Percentiles rank a stretch among this genome's conserved stretches.
Evolutionary conservation across 2,113 vertebrate species (phyloP).

Genomic region (Spilogale gracilis): DNA sequence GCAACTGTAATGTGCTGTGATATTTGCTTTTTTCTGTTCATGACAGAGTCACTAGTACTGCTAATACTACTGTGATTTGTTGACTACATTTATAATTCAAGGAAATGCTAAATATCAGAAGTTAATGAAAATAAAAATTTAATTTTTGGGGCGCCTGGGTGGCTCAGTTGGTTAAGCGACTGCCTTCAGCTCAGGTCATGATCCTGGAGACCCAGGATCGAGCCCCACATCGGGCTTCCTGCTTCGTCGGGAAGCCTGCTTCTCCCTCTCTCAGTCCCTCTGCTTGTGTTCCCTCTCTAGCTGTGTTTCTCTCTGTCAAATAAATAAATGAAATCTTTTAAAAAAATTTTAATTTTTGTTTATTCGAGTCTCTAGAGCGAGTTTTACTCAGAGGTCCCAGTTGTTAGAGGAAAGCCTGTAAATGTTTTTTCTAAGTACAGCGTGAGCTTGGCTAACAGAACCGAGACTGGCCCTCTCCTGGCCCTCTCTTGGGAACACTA

Average conservation of each 20-base stretch:
- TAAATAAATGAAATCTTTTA: no score
- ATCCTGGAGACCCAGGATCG: no score
- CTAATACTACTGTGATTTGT: neutral
- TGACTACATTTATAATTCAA: neutral
- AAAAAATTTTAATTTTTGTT: neutral
- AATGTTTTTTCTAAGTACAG: neutral
- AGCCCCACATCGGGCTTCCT: no score
- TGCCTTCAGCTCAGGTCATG: no score
- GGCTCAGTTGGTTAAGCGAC: no score
- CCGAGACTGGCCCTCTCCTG: neutral
- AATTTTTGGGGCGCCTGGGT: no score
- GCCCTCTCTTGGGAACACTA: conserved; percentile 71
- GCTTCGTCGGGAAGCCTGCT: no score
- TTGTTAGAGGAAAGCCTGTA: neutral
- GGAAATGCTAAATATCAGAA: conserved; percentile 33
- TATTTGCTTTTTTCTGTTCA: neutral
- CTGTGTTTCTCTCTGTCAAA: no score
- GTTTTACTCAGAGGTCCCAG: neutral
- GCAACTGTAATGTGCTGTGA: neutral
- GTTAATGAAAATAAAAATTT: neutral
- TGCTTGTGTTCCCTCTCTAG: no score
- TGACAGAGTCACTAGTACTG: neutral
- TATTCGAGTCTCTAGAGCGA: neutral
- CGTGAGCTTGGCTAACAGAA: neutral
- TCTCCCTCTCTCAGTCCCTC: no score